Evolutionary conservation across 2,888 invertebrate genomes (phyloP).

Genomic region (Troilus luridus): DNA sequence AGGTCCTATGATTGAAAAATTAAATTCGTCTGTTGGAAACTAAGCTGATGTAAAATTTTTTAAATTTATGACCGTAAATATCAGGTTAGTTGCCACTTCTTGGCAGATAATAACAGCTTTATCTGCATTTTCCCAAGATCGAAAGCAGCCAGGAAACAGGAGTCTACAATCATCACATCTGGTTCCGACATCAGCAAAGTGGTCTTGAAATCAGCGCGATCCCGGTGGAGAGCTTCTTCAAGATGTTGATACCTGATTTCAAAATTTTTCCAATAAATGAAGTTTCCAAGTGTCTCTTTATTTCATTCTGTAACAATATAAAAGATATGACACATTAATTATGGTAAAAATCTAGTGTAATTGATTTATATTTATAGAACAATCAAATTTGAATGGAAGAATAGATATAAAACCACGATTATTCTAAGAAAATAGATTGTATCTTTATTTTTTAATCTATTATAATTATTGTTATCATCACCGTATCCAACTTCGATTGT

Average conservation of each 20-base stretch:
- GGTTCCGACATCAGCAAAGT: constrained; percentile 24
- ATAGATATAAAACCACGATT: too few species aligned
- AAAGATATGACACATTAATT: background rate
- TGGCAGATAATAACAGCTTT: background rate
- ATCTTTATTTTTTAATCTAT: too few species aligned
- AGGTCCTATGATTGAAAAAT: background rate
- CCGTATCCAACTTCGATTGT: too few species aligned
- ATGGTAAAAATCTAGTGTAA: too few species aligned
- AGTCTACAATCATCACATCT: constrained; percentile 33
- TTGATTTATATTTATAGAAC: too few species aligned
- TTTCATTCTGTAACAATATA: background rate
- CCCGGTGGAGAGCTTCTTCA: background rate
- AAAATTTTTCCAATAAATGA: background rate
- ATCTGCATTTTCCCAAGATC: constrained; percentile 17
- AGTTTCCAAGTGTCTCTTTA: background rate
- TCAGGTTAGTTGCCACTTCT: constrained; percentile 11
- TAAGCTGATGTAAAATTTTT: background rate
- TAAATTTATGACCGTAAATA: background rate
- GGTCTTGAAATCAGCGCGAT: background rate
- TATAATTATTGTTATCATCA: too few species aligned
- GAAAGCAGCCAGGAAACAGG: constrained; percentile 12
- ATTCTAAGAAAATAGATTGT: too few species aligned
- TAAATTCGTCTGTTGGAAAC: background rate
- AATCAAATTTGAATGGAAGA: too few species aligned
- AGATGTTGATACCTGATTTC: background rate